Base-by-base conservation (phyloP, 2,113 vertebrate genomes). In the Felis chaus region DNA sequence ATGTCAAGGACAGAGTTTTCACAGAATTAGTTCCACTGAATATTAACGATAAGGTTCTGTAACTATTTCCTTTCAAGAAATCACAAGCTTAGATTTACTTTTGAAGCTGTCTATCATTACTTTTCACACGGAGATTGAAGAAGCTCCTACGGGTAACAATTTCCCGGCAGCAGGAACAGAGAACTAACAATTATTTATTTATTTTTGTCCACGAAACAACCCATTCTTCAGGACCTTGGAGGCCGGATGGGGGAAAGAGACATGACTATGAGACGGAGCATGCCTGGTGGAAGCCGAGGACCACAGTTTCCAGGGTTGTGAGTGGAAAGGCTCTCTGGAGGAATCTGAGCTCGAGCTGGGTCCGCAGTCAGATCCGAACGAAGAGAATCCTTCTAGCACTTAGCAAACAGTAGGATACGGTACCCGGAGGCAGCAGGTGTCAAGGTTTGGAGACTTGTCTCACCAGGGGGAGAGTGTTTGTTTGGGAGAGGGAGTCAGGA, bases 331-430 rank as follows among this genome's bases (percentile, higher is more conserved):
- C 71, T 92, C 68, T 82, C 41, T 45, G 57, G 68, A 94, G 83
- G 53, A 79, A 1, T 11, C 11, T 71, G 31, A 79, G 15, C 16
- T 92, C 33, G 8, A 71, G 61, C 39, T 66, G 50, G 39, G 81
- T 48, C 36, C 68, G 36, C 36, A 66, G 27, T 92, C 50, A 95
- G 33, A 88, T 88, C 29, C 68, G 53, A 29, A 96, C 13, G 19
- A 74, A 95, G 19, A 25, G n/a, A 87, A 95, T 92, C 50, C n/a
- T 91, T 94, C 96, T 21, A 91, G 69, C 15, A 19, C 71, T 91
- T 90, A 73, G 41, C 80, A 81, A 89, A 85, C n/a, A 78, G 76
- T 71, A 96, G 83, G 48, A 92, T 27, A 65, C 80, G 63, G 66
- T 74, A 12, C 48, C 48, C 41, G 36, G 95, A 78, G 93, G 41